These are phyloP conservation scores for Coregonus ussuriensis DNA, from an alignment of 2,797 vertebrate genomes.

Conservation along the genomic window DNA sequence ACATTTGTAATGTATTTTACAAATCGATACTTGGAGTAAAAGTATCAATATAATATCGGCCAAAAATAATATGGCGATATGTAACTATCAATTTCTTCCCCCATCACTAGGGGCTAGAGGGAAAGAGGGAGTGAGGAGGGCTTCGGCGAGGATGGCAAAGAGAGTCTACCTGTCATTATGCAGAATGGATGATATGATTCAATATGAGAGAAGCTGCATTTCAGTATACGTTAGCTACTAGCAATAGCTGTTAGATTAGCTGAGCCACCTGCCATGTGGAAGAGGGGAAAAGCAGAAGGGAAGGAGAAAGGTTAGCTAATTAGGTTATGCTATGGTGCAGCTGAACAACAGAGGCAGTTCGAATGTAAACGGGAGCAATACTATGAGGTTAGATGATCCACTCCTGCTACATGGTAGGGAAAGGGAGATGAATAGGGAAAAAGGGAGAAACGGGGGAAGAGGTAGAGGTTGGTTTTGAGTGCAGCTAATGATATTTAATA, in stretches of 20 bases:
- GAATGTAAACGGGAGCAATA: neutral
- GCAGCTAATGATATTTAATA: neutral
- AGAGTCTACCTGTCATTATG: neutral
- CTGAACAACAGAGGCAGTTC: conserved; percentile 32
- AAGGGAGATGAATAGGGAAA: conserved; percentile 61
- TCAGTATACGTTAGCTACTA: conserved; percentile 47
- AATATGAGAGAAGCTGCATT: conserved; percentile 8
- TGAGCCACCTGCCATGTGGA: conserved; percentile 64
- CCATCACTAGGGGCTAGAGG: too few relatives aligned
- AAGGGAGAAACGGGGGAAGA: conserved; percentile 17
- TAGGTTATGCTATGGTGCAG: conserved; percentile 16
- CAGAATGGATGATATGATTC: neutral
- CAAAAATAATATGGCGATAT: neutral
- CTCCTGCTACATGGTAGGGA: conserved; percentile 22
- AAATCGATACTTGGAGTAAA: too few relatives aligned
- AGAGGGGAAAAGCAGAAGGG: conserved; percentile 33
- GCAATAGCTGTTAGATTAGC: conserved; percentile 43
- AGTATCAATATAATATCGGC: too few relatives aligned
- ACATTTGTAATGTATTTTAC: too few relatives aligned
- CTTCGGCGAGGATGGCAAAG: neutral
- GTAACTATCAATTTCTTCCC: too few relatives aligned
- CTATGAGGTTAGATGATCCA: neutral
- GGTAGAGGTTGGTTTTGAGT: conserved; percentile 13
- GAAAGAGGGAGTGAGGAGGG: neutral
- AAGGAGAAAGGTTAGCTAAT: conserved; percentile 30